These are phyloP conservation scores for Takifugu flavidus DNA, from an alignment of 2,113 vertebrate species.

Conservation along the genomic window DNA sequence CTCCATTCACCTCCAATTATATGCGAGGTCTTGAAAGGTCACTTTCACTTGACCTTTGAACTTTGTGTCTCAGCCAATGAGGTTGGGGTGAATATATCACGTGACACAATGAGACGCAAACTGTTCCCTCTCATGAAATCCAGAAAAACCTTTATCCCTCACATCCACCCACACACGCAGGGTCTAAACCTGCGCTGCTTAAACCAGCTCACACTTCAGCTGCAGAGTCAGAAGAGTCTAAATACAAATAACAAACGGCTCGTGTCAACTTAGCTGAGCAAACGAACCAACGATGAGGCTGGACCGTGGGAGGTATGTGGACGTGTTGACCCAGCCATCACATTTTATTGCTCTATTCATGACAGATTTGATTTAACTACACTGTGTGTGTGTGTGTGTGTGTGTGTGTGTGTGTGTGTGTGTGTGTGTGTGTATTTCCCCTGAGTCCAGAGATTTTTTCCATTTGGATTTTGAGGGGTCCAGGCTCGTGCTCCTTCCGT, in stretches of 20 bases:
- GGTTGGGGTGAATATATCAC: constrained; percentile 1
- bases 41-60: constrained; percentile 45
- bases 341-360: constrained; percentile 67
- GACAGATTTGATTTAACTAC: constrained; percentile 49
- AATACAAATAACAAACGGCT: constrained; percentile 58
- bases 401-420: constrained; percentile 23
- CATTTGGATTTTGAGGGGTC: no score
- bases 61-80: constrained; percentile 7
- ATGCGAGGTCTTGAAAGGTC: constrained; percentile 26
- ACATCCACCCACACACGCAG: background rate
- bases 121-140: constrained; percentile 4
- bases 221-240: constrained; percentile 41
- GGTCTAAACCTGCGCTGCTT: constrained; percentile 14
- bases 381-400: constrained; percentile 27
- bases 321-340: constrained; percentile 56
- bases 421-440: constrained; percentile 2
- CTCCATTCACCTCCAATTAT: constrained; percentile 29
- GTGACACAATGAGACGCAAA: constrained; percentile 14
- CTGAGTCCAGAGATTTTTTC: no score
- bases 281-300: constrained; percentile 42
- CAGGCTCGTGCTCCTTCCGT: no score
- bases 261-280: constrained; percentile 47
- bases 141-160: background rate
- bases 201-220: constrained; percentile 27
- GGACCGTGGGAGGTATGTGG: constrained; percentile 30